Evolutionary conservation across 2,797 vertebrate species (phyloP).

Genomic region (Bradypodion ventrale): DNA sequence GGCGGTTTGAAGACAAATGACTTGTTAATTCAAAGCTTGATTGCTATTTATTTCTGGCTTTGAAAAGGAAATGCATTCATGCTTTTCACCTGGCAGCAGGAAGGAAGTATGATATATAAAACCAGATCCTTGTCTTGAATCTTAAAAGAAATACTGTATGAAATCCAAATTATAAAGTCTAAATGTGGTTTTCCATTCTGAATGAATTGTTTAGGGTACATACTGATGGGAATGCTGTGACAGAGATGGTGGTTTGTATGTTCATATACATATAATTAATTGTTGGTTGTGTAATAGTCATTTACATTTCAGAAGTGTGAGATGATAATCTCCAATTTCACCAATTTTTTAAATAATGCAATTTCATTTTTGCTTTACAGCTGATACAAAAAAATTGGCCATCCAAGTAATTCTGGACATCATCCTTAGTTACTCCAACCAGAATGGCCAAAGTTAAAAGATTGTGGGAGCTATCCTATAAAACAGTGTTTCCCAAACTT

Average conservation of each 20-base stretch:
- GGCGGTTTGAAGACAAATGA: slow-evolving; percentile 39
- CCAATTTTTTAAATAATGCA: not conserved
- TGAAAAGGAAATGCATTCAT: not conserved
- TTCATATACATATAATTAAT: not conserved
- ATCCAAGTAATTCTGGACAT: not conserved
- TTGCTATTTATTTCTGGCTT: slow-evolving; percentile 31
- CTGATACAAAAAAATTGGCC: not conserved
- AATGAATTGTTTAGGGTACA: not conserved
- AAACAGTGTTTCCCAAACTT: no score
- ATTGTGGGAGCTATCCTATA: no score
- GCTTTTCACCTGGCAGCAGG: not conserved
- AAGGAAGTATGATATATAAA: rapidly evolving
- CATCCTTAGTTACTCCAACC: not conserved
- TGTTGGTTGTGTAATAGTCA: no score
- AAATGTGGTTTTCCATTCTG: not conserved
- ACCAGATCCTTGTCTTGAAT: not conserved
- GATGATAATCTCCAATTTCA: not conserved
- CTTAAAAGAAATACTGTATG: not conserved
- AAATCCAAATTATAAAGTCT: not conserved
- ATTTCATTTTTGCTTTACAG: not conserved
- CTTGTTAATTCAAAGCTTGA: slow-evolving; percentile 34
- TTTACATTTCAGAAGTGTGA: not conserved
- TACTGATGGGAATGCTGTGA: no score
- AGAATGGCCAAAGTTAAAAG: not conserved
- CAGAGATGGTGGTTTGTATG: not conserved